A percentile compares a stretch with the other conserved stretches of the same genome.
Conservation (phyloP, 2,888 invertebrate genomes). For the Tineola bisselliella region DNA sequence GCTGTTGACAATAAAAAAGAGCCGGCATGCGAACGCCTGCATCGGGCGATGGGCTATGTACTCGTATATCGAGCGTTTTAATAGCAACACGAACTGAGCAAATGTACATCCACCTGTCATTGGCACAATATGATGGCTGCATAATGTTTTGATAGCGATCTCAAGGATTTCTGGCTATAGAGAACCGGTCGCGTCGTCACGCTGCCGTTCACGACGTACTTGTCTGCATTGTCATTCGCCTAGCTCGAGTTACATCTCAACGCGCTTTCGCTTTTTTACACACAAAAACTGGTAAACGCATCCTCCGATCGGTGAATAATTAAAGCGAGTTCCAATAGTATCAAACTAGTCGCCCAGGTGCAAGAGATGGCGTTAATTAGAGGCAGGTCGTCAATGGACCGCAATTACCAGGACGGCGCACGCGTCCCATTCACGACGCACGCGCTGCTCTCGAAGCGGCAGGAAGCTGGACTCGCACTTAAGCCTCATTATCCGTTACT, state of each 20-base stretch:
- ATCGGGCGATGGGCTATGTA: not conserved
- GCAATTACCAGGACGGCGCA: not conserved
- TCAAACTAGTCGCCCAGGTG: constrained; percentile 10
- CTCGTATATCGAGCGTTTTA: constrained; percentile 9
- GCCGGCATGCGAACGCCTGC: not conserved
- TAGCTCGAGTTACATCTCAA: constrained; percentile 11
- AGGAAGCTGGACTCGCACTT: constrained; percentile 20
- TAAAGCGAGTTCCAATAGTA: constrained; percentile 10
- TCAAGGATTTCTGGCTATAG: constrained; percentile 12
- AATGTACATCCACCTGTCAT: constrained; percentile 10
- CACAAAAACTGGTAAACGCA: constrained; percentile 13
- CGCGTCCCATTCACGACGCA: constrained; percentile 25
- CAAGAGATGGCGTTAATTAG: constrained; percentile 11
- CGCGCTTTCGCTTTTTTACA: constrained; percentile 8
- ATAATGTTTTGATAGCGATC: constrained; percentile 14
- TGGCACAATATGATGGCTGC: constrained; percentile 11
- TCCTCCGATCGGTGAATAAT: constrained; percentile 14
- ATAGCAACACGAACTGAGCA: not conserved
- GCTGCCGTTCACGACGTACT: constrained; percentile 19
- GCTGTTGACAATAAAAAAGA: not conserved
- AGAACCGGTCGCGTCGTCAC: constrained; percentile 17
- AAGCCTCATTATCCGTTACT: constrained; percentile 28
- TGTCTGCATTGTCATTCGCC: constrained; percentile 8
- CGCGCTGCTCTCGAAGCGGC: constrained; percentile 29
- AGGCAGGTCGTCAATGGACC: constrained; percentile 5